These are phyloP conservation scores for Anarhynchus alexandrinus DNA, from an alignment of 2,113 vertebrate genomes.

Conservation along the genomic window DNA sequence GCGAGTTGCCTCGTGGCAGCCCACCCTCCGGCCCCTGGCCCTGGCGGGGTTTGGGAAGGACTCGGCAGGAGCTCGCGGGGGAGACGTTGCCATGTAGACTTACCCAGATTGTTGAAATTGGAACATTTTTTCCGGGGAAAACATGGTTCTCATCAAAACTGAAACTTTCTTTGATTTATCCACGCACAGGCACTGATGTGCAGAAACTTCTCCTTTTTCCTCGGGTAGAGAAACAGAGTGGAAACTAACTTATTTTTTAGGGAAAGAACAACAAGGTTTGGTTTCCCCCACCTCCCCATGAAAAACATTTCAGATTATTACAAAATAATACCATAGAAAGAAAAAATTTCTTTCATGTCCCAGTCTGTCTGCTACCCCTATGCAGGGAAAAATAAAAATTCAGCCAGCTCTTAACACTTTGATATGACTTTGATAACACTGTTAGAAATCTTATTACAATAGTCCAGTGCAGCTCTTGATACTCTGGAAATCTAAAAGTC, in stretches of 20 bases:
- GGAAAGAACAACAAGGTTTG: background rate
- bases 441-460: background rate
- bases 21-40: background rate
- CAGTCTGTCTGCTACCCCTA: background rate
- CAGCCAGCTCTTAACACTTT: background rate
- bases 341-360: background rate
- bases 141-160: background rate
- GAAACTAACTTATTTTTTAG: background rate
- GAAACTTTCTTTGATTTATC: background rate
- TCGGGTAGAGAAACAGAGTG: background rate
- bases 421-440: background rate
- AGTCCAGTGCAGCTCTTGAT: background rate
- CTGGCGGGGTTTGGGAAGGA: background rate
- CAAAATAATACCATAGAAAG: background rate
- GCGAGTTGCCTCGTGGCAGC: background rate
- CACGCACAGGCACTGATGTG: background rate
- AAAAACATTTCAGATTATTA: background rate
- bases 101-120: background rate
- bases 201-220: constrained; percentile 5
- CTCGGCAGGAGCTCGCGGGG: background rate
- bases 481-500: background rate
- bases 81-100: background rate
- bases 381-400: background rate
- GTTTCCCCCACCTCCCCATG: background rate
- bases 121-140: background rate